These are phyloP conservation scores for Hafferia zeledoni DNA, from an alignment of 2,797 vertebrate genomes.

Conservation along the genomic window DNA sequence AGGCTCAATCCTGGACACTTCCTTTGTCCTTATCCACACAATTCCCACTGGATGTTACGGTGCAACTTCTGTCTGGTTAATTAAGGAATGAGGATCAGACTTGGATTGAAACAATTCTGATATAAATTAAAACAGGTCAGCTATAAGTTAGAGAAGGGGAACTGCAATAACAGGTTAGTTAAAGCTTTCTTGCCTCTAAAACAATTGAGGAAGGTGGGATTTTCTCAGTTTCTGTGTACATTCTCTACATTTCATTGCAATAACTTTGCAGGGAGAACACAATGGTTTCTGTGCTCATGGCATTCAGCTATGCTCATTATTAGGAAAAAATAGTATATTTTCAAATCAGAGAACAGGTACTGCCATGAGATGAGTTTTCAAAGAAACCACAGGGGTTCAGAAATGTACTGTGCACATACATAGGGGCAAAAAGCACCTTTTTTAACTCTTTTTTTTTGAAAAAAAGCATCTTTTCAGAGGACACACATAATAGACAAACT, in stretches of 20 bases:
- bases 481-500: neutral
- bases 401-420: neutral
- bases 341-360: neutral
- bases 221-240: neutral
- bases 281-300: neutral
- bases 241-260: neutral
- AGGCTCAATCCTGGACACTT: rapidly evolving
- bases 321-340: neutral
- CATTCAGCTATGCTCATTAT: neutral
- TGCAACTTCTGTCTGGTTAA: neutral
- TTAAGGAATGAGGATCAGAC: neutral
- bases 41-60: rapidly evolving
- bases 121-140: neutral
- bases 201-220: neutral
- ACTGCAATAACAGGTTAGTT: neutral
- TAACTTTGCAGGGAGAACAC: neutral
- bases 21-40: rapidly evolving
- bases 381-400: neutral
- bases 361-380: neutral
- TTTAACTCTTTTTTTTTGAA: rapidly evolving
- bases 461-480: neutral
- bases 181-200: neutral
- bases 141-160: neutral
- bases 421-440: neutral
- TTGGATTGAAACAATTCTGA: neutral